Evolutionary conservation across 2,888 invertebrate species (phyloP), one percentile per base, ranked within the genome.

Genomic region (Artemia sinica): DNA sequence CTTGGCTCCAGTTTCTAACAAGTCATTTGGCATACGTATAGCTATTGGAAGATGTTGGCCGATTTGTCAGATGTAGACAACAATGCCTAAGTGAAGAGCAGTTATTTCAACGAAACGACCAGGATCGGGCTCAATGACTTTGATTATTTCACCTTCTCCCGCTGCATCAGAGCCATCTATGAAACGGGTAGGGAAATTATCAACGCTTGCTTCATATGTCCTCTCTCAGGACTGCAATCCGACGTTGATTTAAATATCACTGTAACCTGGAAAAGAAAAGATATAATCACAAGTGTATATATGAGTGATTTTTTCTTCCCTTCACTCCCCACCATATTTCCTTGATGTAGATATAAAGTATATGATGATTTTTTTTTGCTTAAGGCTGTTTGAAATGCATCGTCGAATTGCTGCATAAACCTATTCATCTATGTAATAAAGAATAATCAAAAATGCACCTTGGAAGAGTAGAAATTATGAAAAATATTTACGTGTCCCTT

Each of bases 151-250:
- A 11, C n/a, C 68, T 51, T 67, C 50, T 8, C 78, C 78, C 67
- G 77, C 76, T 69, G 74, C 74, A 58, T 76, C 75, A 52, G 78
- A 77, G 18, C 82, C 82, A 74, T 82, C 81, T 50, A 79, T 77
- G 74, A 83, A 83, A 8, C 79, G 76, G n/a, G 76, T 73, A 6
- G 82, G 81, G 41, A 83, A 75, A 8, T 71, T 65, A 71, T 79
- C 77, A 67, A 78, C 77, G 66, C 78, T 77, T 2, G 82, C 82
- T 73, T 81, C 80, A 76, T 81, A 83, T 8, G 78, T 79, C 72
- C n/a, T n/a, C 79, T 77, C 72, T 78, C 76, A 6, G 76, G 72
- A 4, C 80, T 79, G 75, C 82, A 82, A 28, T 78, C 78, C 13
- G 74, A 74, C 28, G 76, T 75, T 13, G 78, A 77, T 72, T 81